Evolutionary conservation across 2,888 invertebrate genomes (phyloP).

Genomic region (Drosophila antonietae): DNA sequence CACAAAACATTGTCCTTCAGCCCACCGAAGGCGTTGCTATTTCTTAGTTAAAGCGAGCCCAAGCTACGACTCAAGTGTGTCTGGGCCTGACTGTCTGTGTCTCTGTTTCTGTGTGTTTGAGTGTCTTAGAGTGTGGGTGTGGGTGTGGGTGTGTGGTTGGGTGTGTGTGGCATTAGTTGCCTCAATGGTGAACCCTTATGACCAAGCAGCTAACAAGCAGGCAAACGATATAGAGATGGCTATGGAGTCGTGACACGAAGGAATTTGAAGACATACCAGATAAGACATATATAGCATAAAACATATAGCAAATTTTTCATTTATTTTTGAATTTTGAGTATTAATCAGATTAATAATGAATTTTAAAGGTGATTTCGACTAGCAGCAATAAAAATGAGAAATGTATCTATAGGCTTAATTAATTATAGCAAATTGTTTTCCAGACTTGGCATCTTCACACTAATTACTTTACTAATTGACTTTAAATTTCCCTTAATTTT

Average conservation of each 20-base stretch:
- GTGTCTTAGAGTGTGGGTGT: neutral
- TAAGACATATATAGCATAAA: too few species aligned
- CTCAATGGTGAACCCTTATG: conserved; percentile 37
- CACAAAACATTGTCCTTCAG: conserved; percentile 40
- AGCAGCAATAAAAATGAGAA: too few species aligned
- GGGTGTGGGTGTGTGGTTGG: conserved; percentile 12
- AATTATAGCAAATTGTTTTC: too few species aligned
- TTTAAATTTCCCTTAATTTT: too few species aligned
- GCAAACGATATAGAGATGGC: conserved; percentile 15
- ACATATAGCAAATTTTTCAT: too few species aligned
- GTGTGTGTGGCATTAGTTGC: conserved; percentile 43
- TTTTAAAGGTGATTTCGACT: too few species aligned
- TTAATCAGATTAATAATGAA: too few species aligned
- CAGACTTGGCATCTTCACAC: too few species aligned
- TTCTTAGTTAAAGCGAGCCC: conserved; percentile 37
- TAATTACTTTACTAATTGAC: too few species aligned
- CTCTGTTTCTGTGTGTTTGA: neutral
- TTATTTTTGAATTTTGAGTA: too few species aligned
- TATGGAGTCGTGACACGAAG: neutral
- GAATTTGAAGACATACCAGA: too few species aligned
- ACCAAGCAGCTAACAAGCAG: conserved; percentile 45
- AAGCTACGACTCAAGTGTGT: conserved; percentile 32
- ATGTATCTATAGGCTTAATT: too few species aligned
- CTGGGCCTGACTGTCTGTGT: conserved; percentile 1
- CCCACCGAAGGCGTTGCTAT: conserved; percentile 3